Percentiles rank a stretch among this genome's conserved stretches.
Conservation (phyloP, 2,113 vertebrate species). For the Hypocryptadius cinnamomeus region DNA sequence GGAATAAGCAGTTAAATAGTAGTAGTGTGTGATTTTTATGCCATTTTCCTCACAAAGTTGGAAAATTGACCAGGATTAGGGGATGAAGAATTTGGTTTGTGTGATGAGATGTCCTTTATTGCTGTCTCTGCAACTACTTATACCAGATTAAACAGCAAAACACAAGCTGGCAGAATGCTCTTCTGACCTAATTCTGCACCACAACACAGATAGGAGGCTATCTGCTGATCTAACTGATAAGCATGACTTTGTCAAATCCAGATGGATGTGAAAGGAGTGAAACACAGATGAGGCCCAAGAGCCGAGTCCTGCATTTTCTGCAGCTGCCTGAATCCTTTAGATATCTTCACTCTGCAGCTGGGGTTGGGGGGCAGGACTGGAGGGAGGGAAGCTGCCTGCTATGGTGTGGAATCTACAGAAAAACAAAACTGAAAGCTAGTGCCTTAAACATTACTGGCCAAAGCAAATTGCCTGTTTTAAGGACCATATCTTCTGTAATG, state of each 20-base stretch:
- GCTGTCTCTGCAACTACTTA: background rate
- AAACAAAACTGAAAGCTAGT: background rate
- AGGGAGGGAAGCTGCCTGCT: background rate
- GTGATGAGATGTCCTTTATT: background rate
- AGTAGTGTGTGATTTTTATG: background rate
- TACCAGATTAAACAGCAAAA: background rate
- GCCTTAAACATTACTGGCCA: background rate
- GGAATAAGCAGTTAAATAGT: background rate
- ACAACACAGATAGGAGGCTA: background rate
- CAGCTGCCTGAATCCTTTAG: background rate
- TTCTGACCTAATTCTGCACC: background rate
- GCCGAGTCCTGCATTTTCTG: background rate
- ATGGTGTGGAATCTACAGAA: background rate
- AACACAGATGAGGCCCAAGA: background rate
- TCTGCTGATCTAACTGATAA: background rate
- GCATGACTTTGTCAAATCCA: slow-evolving; percentile 2
- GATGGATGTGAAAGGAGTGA: background rate
- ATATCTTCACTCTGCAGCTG: background rate
- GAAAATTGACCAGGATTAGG: background rate
- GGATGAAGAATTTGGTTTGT: background rate
- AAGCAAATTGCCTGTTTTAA: background rate
- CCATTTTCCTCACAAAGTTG: background rate
- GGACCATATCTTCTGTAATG: background rate
- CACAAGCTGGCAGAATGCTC: background rate
- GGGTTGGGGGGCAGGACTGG: background rate